Evolutionary conservation across 2,797 vertebrate species (phyloP), one percentile per base, ranked within the genome.

Genomic region (Ctenosaura bakeri): DNA sequence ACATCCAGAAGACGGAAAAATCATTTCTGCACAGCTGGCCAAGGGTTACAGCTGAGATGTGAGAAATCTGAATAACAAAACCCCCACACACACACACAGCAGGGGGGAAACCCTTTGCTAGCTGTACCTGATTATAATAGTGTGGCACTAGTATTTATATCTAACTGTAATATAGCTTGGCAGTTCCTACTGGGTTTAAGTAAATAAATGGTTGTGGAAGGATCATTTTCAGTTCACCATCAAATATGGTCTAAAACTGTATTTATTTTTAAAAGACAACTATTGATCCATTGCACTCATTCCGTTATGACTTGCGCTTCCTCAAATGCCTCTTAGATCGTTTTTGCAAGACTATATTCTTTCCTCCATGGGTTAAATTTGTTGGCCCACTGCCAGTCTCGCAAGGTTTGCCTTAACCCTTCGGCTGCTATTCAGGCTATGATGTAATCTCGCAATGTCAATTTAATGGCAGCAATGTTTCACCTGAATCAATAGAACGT

Each of bases 241-340:
- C 91, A 93, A 91, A 92, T 64, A 9, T 38, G 64, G 71, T 3
- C 69, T 80, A 82, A 95, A 81, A 87, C 5, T 0, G 0, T 73
- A 29, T 91, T 91, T 91, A 83, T 79, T 85, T 92, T 83, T n/a
- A 38, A 90, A 94, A 91, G 86, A 35, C 73, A 50, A 87, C 22
- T 89, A 90, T 71, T 80, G 88, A 93, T 91, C 86, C 79, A 56
- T 32, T 77, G 59, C 24, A 86, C 83, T 26, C 22, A 1, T 95
- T 94, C 90, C 46, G 29, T 92, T 90, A 80, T 90, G 87, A 92
- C 24, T n/a, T 78, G 81, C 38, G 64, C 84, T 88, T 93, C 90
- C 81, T 66, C 5, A 35, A 24, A 0, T 32, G 26, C 87, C 81
- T 59, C 90, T 83, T 81, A 95, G 74, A 93, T 56, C 26, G 42